Evolutionary conservation across 2,113 vertebrate species (phyloP).

Genomic region (Romanogobio albipinnatus): DNA sequence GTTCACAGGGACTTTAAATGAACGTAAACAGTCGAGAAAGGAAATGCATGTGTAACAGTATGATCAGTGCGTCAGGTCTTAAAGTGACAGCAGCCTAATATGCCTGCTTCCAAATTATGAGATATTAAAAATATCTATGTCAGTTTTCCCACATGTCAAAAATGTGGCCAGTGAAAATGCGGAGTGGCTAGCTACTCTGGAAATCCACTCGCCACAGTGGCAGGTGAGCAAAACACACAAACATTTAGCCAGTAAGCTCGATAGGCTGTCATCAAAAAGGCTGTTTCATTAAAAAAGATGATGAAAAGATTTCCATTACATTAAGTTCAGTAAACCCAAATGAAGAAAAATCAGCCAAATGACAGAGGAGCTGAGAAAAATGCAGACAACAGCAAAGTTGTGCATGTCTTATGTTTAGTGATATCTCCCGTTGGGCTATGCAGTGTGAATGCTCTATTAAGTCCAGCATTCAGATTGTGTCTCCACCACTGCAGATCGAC

Average conservation of each 20-base stretch:
- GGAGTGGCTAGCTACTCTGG: too few species aligned
- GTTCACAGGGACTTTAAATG: too few species aligned
- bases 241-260: background rate
- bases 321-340: slow-evolving; percentile 35
- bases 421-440: slow-evolving; percentile 5
- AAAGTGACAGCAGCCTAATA: too few species aligned
- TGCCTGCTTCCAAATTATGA: too few species aligned
- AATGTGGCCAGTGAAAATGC: too few species aligned
- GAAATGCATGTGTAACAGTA: too few species aligned
- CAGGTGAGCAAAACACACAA: too few species aligned
- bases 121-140: too few species aligned
- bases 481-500: slow-evolving; percentile 1
- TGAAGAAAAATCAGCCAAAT: slow-evolving; percentile 29
- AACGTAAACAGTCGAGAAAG: too few species aligned
- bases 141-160: too few species aligned
- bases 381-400: background rate
- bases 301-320: slow-evolving; percentile 12
- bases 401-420: slow-evolving; percentile 5
- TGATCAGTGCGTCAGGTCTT: too few species aligned
- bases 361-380: background rate
- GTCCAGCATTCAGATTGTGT: slow-evolving; percentile 40
- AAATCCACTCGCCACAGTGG: too few species aligned
- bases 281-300: background rate
- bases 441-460: slow-evolving; percentile 45
- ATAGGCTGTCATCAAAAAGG: slow-evolving; percentile 20